These are phyloP conservation scores for Trematocara stigmaticum DNA, from an alignment of 2,113 vertebrate genomes.

Conservation along the genomic window DNA sequence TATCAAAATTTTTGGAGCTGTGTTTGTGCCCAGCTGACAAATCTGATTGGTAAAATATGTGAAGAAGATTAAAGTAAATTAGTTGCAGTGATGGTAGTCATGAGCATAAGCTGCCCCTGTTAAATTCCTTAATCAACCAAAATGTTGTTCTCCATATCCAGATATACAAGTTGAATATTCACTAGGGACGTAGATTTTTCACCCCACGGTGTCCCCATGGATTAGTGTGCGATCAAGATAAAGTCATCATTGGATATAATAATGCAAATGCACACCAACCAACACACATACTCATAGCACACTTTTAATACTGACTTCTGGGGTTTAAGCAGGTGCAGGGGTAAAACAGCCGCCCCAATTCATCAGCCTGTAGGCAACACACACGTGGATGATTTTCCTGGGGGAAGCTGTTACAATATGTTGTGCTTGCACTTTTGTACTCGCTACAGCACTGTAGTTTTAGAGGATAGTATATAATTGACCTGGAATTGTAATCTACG, in stretches of 20 bases:
- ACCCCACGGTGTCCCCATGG: background rate
- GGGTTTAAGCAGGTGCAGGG: slow-evolving; percentile 31
- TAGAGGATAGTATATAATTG: background rate
- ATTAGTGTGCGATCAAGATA: background rate
- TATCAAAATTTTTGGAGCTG: background rate
- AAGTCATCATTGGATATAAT: background rate
- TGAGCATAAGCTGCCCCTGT: background rate
- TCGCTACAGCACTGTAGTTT: background rate
- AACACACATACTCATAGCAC: background rate
- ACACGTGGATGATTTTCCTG: slow-evolving; percentile 1
- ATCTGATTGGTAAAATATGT: background rate
- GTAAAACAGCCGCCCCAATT: background rate
- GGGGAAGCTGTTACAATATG: background rate
- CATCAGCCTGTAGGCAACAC: background rate
- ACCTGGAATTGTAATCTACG: background rate
- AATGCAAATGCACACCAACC: background rate
- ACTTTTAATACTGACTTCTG: background rate
- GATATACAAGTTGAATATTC: background rate
- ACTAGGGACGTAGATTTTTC: background rate
- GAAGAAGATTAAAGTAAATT: background rate
- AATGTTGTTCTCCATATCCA: background rate
- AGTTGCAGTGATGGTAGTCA: background rate
- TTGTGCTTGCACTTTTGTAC: background rate
- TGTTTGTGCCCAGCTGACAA: background rate
- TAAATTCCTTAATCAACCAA: background rate